A percentile compares a stretch with the other conserved stretches of the same genome.
Evolutionary conservation across 1,140 invertebrate species (phyloP).

Genomic region (Papilio glaucus): DNA sequence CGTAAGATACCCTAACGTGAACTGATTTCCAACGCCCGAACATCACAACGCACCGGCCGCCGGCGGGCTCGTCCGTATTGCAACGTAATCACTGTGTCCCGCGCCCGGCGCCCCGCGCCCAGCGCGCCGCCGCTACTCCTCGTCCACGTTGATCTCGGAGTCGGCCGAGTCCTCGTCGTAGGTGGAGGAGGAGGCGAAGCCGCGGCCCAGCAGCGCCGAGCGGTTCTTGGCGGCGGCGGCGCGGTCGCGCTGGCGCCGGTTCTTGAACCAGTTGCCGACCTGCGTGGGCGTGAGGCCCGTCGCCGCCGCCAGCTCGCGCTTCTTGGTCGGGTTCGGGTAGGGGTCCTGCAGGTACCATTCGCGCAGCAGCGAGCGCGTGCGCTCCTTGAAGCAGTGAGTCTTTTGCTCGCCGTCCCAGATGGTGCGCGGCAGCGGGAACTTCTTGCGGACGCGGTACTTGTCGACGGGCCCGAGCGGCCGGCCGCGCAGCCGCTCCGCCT

Average conservation of each 20-base stretch:
- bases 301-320: slow-evolving; percentile 97
- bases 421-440: slow-evolving; percentile 98
- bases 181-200: slow-evolving; percentile 78
- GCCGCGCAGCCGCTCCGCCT: slow-evolving; percentile 97
- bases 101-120: slow-evolving; percentile 25
- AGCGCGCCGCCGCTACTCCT: slow-evolving; percentile 61
- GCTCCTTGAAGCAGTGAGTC: slow-evolving; percentile 99
- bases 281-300: slow-evolving; percentile 99
- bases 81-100: slow-evolving; percentile 50
- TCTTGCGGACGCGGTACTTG: slow-evolving; percentile 99
- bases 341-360: slow-evolving; percentile 99
- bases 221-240: slow-evolving; percentile 99
- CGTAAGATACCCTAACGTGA: slow-evolving; percentile 61
- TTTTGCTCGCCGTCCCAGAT: slow-evolving; percentile 99
- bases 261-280: slow-evolving; percentile 99
- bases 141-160: slow-evolving; percentile 81
- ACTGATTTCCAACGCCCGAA: slow-evolving; percentile 66
- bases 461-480: slow-evolving; percentile 98
- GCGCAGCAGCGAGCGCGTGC: slow-evolving; percentile 95
- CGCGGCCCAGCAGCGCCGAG: slow-evolving; percentile 86
- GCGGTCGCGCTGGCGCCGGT: slow-evolving; percentile 97
- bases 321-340: slow-evolving; percentile 99
- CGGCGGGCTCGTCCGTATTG: slow-evolving; percentile 56
- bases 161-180: slow-evolving; percentile 81
- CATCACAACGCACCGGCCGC: slow-evolving; percentile 60